Base-by-base conservation (phyloP, 2,797 vertebrate genomes). In the Varecia variegata region DNA sequence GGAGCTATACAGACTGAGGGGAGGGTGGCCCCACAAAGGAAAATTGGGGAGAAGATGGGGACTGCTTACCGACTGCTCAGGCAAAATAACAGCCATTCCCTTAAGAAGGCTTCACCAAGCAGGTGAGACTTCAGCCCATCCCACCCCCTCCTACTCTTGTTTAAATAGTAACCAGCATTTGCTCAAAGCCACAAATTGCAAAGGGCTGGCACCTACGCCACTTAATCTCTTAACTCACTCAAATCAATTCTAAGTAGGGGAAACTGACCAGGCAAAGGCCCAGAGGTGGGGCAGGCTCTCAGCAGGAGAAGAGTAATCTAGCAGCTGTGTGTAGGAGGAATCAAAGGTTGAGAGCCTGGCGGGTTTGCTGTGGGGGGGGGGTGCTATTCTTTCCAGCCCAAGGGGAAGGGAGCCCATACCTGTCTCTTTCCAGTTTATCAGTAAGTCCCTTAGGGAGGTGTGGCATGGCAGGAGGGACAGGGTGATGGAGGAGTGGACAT, bases 141-240 rank as follows among this genome's bases (percentile, higher is more conserved):
- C 38, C 7, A 45, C 32, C 27, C 14, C 92, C 73, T 13, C 47
- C 40, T 40, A 56, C 76, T 93, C 79, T 68, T 43, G 32, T 77
- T 95, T 92, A 87, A 95, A 87, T 71, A 87, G 56, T 68, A 89
- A 85, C 73, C 77, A 85, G 43, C 56, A 50, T 94, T 93, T 93
- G 73, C 84, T 93, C 62, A 94, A 94, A 88, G 58, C 38, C 77
- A 90, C 85, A 79, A 52, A 85, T 87, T 92, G 47, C 88, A 70
- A 89, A 94, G 73, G 67, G 58, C 85, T 90, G 73, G 76, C 60
- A 85, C 89, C 94, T 79, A 73, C 3, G 2, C 82, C 47, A 6
- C 87, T 79, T 92, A 80, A 93, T 93, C 83, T 93, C 86, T 95
- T 74, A 88, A 84, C 67, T 90, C 79, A 80, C 65, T 80, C 25